Evolutionary conservation across 2,888 invertebrate genomes (phyloP), one percentile per base, ranked within the genome.

Genomic region (Ormyrus labotus): DNA sequence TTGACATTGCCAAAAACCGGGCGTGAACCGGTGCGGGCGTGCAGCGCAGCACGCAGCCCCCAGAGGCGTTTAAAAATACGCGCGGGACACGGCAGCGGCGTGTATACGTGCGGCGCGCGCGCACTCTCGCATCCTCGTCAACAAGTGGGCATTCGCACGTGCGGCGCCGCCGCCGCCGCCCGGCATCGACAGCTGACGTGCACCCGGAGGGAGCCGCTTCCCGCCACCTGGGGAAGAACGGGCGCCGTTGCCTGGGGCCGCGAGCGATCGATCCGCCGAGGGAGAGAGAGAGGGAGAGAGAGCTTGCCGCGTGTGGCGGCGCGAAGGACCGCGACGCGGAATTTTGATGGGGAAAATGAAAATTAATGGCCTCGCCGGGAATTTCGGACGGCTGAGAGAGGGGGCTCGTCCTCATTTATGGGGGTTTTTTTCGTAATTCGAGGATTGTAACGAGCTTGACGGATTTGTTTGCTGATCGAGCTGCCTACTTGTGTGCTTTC

Each of bases 1-100:
- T 78, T 81, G 81, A 78, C 78, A 78, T 81, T 81, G 81, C 75
- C 78, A 72, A 81, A 81, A 76, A 80, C 63, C 57, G 70, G 60
- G 76, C 61, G 53, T 61, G 7, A 6, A 19, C 34, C 11, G 8
- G 34, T 11, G 50, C 58, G 48, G 34, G 50, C 34, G 34, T 50
- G 34, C 13, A 10, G 51, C 48, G 10, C 69, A n/a, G 55, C 4
- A 19, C 19, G 19, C 19, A 19, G 19, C 19, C 19, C 19, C 19
- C 2, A 19, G 19, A 19, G 19, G 0, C 34, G 65, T 79, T 81
- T 81, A 79, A 81, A 81, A 81, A 78, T 81, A 78, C 78, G 78
- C 75, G 81, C 19, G 19, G 1, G 19, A 19, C 19, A 19, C 19
- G 19, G 19, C 19, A 1, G 13, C 13, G 13, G 13, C 13, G 13